Evolutionary conservation across 2,888 invertebrate species (phyloP), one percentile per base, ranked within the genome.

Genomic region (Pollenia labialis): DNA sequence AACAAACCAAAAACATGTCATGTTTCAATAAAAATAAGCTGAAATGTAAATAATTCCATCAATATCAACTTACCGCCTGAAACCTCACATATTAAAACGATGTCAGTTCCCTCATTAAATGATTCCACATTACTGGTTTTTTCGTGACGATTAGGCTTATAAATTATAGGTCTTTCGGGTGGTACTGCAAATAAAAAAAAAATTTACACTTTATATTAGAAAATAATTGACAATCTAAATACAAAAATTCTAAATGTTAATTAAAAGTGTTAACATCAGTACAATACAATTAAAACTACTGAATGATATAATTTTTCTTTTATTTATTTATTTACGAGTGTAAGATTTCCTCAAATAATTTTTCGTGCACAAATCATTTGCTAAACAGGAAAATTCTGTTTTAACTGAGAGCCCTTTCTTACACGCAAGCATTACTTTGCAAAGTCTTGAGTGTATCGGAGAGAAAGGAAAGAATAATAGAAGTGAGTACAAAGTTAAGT

Each of bases 101-200:
- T 96, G 91, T 97, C 96, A 87, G 96, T 95, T 50, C 97, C 97
- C 94, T 98, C 97, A 92, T 97, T 97, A 94, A 97, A 97, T 40
- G 97, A 96, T 92, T 97, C 97, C 89, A 97, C 95, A 89, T 96
- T 94, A 92, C 95, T 96, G 89, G 96, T 95, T 91, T 96, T 95
- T 91, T 97, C 97, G 92, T 96, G 95, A 90, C 96, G 94, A 90
- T 96, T 96, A 66, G 96, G 96, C 91, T 97, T 97, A 92, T 95
- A 96, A 93, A 97, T 97, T 90, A 96, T 95, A 76, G 97, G 97
- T 92, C 96, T 95, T 90, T 96, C 96, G 69, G 97, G 97, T 90
- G 97, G 97, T 90, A 97, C 97, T 97, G 95, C 14, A 91, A 90
- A 60, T 54, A 83, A 85, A 66, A 32, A 32, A 32, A 32, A 32